A percentile compares a stretch with the other conserved stretches of the same genome.
These are phyloP conservation scores for Sepiola atlantica DNA, from an alignment of 2,888 invertebrate genomes.

Conservation along the genomic window DNA sequence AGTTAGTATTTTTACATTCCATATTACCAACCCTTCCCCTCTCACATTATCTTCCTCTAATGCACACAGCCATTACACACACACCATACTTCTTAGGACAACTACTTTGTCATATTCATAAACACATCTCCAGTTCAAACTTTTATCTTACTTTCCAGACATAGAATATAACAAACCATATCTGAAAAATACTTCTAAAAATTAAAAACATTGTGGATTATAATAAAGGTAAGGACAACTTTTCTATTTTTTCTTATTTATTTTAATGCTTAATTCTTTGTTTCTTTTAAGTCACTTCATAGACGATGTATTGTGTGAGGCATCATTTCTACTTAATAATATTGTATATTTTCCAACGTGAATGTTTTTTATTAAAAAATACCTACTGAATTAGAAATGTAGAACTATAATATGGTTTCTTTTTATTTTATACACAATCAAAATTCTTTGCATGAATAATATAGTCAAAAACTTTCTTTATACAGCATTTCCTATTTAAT, in stretches of 20 bases:
- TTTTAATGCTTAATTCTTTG: background rate
- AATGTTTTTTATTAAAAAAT: too few species aligned
- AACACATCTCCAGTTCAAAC: background rate
- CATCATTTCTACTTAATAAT: background rate
- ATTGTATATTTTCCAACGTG: too few species aligned
- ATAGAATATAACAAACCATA: background rate
- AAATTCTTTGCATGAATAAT: background rate
- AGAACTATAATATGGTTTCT: background rate
- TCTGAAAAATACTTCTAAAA: background rate
- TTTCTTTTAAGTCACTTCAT: background rate
- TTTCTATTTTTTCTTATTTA: background rate
- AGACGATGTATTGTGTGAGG: background rate
- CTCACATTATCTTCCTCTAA: background rate
- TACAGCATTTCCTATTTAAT: background rate
- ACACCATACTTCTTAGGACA: conserved; percentile 32
- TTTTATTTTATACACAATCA: background rate
- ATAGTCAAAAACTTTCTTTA: background rate
- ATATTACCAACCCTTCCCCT: background rate
- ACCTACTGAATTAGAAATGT: too few species aligned
- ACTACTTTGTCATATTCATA: background rate
- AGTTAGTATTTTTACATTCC: background rate
- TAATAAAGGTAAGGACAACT: background rate
- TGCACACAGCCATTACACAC: background rate
- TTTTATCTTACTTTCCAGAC: background rate
- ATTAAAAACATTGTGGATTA: background rate